Percentiles rank a stretch among this genome's conserved stretches.
Conservation (phyloP, 2,797 vertebrate genomes). For the Chelmon rostratus region DNA sequence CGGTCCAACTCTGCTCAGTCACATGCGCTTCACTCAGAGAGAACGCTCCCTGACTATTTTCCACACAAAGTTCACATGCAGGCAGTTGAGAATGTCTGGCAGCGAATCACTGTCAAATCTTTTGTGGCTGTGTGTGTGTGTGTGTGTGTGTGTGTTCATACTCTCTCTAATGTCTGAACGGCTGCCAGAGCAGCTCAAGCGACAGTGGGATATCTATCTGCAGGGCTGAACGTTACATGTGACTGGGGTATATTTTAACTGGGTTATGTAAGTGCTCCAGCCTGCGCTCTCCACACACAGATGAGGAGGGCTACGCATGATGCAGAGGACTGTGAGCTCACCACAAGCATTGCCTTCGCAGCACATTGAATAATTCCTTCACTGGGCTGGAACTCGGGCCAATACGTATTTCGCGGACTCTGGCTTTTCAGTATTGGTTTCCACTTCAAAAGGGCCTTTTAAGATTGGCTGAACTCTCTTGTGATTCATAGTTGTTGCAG, state of each 20-base stretch:
- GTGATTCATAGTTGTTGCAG: conserved; percentile 36
- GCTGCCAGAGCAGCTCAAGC: conserved; percentile 83
- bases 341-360: conserved; percentile 66
- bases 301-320: conserved; percentile 82
- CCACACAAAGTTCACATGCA: conserved; percentile 81
- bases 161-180: conserved; percentile 77
- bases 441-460: conserved; percentile 35
- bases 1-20: conserved; percentile 75
- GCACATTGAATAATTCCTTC: conserved; percentile 78
- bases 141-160: conserved; percentile 55
- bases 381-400: conserved; percentile 55
- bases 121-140: conserved; percentile 53
- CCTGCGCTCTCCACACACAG: conserved; percentile 79
- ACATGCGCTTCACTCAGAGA: conserved; percentile 78
- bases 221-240: conserved; percentile 87
- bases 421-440: conserved; percentile 38
- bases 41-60: conserved; percentile 76
- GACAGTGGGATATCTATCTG: conserved; percentile 84
- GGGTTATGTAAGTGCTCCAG: conserved; percentile 88
- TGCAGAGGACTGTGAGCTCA: conserved; percentile 79
- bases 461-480: conserved; percentile 11
- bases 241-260: conserved; percentile 88
- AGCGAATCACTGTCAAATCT: conserved; percentile 78
- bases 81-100: conserved; percentile 79
- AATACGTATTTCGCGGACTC: conserved; percentile 41